Percentiles rank a stretch among this genome's conserved stretches.
Evolutionary conservation across 2,797 vertebrate genomes (phyloP).

Genomic region (Lagodon rhomboides): DNA sequence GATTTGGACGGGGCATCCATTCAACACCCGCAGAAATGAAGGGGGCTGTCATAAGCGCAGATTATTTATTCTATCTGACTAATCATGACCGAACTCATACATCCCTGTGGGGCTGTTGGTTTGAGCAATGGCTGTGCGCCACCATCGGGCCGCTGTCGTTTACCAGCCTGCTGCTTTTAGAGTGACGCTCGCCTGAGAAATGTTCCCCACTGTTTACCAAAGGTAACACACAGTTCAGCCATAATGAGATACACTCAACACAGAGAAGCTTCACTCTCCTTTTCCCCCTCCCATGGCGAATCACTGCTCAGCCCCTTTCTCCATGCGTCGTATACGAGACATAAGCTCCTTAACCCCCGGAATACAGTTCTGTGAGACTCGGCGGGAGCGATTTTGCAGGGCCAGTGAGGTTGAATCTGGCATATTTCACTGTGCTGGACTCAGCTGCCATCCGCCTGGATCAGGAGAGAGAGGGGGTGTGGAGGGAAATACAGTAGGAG

Average conservation of each 20-base stretch:
- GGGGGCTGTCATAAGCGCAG: slow-evolving; percentile 51
- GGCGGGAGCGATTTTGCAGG: slow-evolving; percentile 69
- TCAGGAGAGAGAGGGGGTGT: slow-evolving; percentile 44
- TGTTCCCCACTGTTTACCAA: slow-evolving; percentile 75
- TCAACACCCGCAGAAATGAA: slow-evolving; percentile 51
- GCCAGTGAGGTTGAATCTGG: slow-evolving; percentile 72
- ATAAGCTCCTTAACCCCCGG: slow-evolving; percentile 82
- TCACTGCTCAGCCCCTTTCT: slow-evolving; percentile 73
- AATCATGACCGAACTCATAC: slow-evolving; percentile 64
- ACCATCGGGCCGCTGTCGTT: slow-evolving; percentile 49
- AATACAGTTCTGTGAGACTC: slow-evolving; percentile 74
- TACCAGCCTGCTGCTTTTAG: slow-evolving; percentile 64
- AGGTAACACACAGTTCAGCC: slow-evolving; percentile 83
- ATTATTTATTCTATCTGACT: slow-evolving; percentile 77
- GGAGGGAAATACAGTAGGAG: slow-evolving; percentile 57
- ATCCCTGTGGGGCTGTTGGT: slow-evolving; percentile 69
- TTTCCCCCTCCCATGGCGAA: slow-evolving; percentile 58
- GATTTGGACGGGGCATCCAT: slow-evolving; percentile 56
- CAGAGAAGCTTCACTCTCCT: slow-evolving; percentile 64
- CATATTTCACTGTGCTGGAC: slow-evolving; percentile 70
- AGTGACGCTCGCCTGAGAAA: slow-evolving; percentile 70
- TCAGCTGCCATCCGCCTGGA: slow-evolving; percentile 53
- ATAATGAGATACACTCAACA: slow-evolving; percentile 72
- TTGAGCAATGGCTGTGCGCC: slow-evolving; percentile 64
- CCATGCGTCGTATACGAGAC: slow-evolving; percentile 67